Evolutionary conservation across 2,113 vertebrate genomes (phyloP).

Genomic region (Otocyon megalotis): DNA sequence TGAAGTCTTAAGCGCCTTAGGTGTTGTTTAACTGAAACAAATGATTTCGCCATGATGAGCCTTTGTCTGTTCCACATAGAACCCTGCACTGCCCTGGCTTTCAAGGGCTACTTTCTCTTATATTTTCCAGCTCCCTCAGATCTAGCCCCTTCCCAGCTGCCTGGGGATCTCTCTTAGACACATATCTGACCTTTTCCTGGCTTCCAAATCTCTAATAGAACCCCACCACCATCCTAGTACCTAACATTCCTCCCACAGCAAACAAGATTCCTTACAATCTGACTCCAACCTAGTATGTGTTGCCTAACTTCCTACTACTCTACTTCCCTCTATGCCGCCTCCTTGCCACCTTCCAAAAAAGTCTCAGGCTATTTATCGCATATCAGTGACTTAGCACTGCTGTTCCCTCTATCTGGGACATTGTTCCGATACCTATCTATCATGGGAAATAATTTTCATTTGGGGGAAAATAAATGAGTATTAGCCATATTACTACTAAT

Average conservation of each 20-base stretch:
- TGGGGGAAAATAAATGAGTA: neutral
- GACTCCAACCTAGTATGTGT: rapidly evolving
- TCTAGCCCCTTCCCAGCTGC: neutral
- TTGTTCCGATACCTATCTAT: neutral
- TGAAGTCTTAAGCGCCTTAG: neutral
- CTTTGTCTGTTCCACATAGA: neutral
- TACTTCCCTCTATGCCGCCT: neutral
- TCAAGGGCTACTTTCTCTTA: neutral
- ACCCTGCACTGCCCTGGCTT: neutral
- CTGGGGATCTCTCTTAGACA: neutral
- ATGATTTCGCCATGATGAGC: neutral
- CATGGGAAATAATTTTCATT: neutral
- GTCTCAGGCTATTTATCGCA: neutral
- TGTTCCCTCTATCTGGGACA: neutral
- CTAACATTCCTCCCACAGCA: neutral
- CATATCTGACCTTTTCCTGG: neutral
- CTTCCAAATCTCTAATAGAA: neutral
- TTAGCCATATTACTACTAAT: neutral
- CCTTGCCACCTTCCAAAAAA: neutral
- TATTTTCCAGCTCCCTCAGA: neutral
- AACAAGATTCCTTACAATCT: neutral
- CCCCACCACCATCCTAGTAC: neutral
- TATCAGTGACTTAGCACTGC: neutral
- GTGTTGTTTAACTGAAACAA: neutral
- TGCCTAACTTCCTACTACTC: neutral